phyloP scores from a whole-genome alignment of 2,888 invertebrate species.

The Cephus spinipes region DNA sequence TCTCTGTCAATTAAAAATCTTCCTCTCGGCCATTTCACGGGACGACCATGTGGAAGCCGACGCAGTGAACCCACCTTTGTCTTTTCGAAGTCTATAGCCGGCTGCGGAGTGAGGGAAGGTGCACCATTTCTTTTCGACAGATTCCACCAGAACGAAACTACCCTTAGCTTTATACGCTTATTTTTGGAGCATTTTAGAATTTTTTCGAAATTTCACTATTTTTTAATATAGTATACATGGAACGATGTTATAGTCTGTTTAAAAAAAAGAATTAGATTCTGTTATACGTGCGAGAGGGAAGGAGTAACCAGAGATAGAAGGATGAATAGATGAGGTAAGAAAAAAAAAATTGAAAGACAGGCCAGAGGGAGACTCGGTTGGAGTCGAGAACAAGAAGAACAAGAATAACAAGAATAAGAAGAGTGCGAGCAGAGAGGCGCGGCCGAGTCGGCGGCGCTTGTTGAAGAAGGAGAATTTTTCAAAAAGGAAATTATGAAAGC shows the following conservation, averaged over 20 bases:
- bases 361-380: neutral
- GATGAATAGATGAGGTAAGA: neutral
- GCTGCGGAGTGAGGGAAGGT: neutral
- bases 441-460: conserved; percentile 9
- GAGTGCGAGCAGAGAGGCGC: conserved; percentile 9
- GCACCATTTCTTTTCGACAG: neutral
- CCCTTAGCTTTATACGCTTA: neutral
- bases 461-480: conserved; percentile 41
- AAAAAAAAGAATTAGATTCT: neutral
- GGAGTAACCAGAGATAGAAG: neutral
- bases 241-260: neutral
- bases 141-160: neutral
- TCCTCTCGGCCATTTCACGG: conserved; percentile 51
- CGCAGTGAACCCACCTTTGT: neutral
- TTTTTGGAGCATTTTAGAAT: neutral
- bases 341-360: neutral
- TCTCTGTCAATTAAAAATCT: conserved; percentile 50
- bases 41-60: conserved; percentile 13
- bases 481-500: conserved; percentile 61
- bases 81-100: neutral
- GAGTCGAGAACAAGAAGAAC: conserved; percentile 3
- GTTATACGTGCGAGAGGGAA: neutral
- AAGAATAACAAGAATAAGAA: conserved; percentile 11
- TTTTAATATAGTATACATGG: neutral
- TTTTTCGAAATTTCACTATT: neutral